phyloP scores from a whole-genome alignment of 1,140 invertebrate genomes.

The Bursaphelenchus mucronatus region DNA sequence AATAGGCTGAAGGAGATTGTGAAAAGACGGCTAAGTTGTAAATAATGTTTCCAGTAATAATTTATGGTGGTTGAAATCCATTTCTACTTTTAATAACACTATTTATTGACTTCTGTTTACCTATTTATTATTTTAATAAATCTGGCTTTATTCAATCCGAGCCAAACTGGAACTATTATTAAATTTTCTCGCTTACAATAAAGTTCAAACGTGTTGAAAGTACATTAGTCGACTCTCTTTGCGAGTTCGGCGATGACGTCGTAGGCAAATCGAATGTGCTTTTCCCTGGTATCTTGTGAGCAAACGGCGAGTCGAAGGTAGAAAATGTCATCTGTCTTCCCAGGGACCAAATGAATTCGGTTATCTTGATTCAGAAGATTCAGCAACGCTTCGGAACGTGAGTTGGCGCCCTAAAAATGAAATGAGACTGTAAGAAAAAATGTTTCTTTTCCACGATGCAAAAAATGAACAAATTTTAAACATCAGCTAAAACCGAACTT shows the following conservation, averaged over 20 bases:
- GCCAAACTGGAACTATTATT: too few species aligned
- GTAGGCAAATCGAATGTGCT: slow-evolving; percentile 78
- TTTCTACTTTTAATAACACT: too few species aligned
- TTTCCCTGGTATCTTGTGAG: slow-evolving; percentile 68
- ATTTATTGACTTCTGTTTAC: too few species aligned
- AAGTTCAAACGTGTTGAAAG: too few species aligned
- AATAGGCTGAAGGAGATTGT: slow-evolving; percentile 18
- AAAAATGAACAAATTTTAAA: slow-evolving; percentile 2
- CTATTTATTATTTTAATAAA: too few species aligned
- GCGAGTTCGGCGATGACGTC: slow-evolving; percentile 68
- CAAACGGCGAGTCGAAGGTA: slow-evolving; percentile 80
- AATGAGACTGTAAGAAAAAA: slow-evolving; percentile 31
- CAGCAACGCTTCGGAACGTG: slow-evolving; percentile 71
- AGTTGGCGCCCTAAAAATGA: slow-evolving; percentile 70
- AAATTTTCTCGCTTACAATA: too few species aligned
- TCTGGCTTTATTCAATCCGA: too few species aligned
- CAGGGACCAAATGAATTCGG: slow-evolving; percentile 78
- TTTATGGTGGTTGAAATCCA: neutral
- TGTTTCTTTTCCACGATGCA: neutral
- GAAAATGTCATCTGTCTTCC: slow-evolving; percentile 67
- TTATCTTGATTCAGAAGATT: slow-evolving; percentile 73
- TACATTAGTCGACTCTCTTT: neutral
- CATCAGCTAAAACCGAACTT: slow-evolving; percentile 1
- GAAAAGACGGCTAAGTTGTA: neutral
- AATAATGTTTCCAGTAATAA: slow-evolving; percentile 4